Evolutionary conservation across 2,797 vertebrate species (phyloP).

Genomic region (Hippocampus kuda): DNA sequence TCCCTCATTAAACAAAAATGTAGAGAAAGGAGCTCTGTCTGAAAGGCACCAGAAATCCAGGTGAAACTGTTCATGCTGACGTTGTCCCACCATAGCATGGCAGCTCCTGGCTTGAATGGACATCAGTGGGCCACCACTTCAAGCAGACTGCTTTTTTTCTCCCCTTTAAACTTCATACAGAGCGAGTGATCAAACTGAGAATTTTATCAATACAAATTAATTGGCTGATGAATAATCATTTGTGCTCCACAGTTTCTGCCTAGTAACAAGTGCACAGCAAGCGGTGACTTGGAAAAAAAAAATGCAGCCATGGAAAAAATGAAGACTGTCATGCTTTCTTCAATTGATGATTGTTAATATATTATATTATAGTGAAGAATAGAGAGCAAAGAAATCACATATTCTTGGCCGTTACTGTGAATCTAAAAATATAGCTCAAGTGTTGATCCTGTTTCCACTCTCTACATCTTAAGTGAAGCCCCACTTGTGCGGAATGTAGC

Average conservation of each 20-base stretch:
- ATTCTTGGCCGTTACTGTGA: too few relatives aligned
- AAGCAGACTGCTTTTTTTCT: background rate
- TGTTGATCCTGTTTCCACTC: too few relatives aligned
- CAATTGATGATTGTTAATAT: too few relatives aligned
- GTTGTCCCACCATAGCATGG: background rate
- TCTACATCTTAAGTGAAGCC: too few relatives aligned
- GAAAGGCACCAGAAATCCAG: background rate
- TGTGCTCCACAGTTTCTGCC: too few relatives aligned
- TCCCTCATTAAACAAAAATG: conserved; percentile 4
- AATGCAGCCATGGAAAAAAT: too few relatives aligned
- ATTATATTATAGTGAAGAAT: too few relatives aligned
- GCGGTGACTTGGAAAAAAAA: too few relatives aligned
- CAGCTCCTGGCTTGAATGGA: background rate
- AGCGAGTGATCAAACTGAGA: background rate
- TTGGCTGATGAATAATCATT: background rate
- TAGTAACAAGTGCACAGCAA: background rate
- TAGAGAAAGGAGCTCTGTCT: background rate
- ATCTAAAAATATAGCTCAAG: too few relatives aligned
- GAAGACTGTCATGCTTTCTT: too few relatives aligned
- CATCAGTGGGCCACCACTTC: background rate
- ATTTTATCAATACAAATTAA: background rate
- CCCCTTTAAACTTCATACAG: background rate
- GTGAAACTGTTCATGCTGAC: background rate
- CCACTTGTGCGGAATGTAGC: too few relatives aligned
- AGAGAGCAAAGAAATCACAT: too few relatives aligned